These are phyloP conservation scores for Cheilosia grossa DNA, from an alignment of 2,888 invertebrate genomes.

Conservation along the genomic window DNA sequence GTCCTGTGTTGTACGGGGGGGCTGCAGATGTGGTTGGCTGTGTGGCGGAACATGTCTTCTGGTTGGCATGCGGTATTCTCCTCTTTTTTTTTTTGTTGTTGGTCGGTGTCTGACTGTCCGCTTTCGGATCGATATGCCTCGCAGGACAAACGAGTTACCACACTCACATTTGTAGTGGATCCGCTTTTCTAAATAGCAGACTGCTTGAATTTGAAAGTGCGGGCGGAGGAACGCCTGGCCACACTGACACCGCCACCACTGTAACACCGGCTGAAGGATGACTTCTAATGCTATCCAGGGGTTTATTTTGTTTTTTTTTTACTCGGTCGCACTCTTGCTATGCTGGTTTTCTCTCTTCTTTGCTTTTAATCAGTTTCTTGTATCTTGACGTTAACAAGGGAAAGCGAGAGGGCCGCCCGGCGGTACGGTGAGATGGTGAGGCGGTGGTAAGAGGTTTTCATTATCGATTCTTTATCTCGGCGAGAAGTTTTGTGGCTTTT, in stretches of 20 bases:
- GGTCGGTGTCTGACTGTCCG: slow-evolving; percentile 36
- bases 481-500: slow-evolving; percentile 68
- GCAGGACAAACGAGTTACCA: slow-evolving; percentile 64
- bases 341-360: slow-evolving; percentile 16
- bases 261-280: slow-evolving; percentile 48
- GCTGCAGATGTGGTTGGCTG: neutral
- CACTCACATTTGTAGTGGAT: slow-evolving; percentile 54
- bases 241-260: slow-evolving; percentile 40
- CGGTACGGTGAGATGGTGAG: slow-evolving; percentile 8
- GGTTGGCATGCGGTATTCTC: slow-evolving; percentile 68
- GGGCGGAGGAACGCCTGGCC: slow-evolving; percentile 1
- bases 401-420: slow-evolving; percentile 22
- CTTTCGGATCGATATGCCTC: slow-evolving; percentile 58
- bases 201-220: neutral
- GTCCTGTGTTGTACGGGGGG: slow-evolving; percentile 2
- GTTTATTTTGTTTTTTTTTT: slow-evolving; percentile 13
- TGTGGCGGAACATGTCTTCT: slow-evolving; percentile 54
- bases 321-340: neutral
- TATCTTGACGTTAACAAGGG: slow-evolving; percentile 74
- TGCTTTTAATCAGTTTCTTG: slow-evolving; percentile 70
- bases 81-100: slow-evolving; percentile 12
- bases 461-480: slow-evolving; percentile 70
- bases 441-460: slow-evolving; percentile 51
- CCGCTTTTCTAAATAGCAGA: slow-evolving; percentile 38
- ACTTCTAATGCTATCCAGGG: slow-evolving; percentile 63